These are phyloP conservation scores for Volucella bombylans DNA, from an alignment of 2,888 invertebrate species.

Conservation along the genomic window DNA sequence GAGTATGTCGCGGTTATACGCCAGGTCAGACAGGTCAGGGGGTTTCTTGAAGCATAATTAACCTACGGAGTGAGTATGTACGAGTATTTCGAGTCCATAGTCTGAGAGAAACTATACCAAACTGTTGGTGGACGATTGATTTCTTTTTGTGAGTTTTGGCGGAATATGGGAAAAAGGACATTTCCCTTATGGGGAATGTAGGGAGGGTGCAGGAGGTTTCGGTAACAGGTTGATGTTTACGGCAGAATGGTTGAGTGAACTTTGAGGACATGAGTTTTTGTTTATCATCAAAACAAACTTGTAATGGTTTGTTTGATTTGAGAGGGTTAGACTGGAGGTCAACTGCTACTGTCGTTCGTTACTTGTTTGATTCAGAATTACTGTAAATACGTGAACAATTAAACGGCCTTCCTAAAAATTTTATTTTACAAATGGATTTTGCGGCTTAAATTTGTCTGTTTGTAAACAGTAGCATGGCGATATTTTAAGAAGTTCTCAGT, in stretches of 20 bases:
- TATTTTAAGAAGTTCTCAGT: too few species aligned
- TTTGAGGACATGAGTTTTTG: constrained; percentile 40
- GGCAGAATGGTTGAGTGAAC: constrained; percentile 55
- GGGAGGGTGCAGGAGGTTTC: neutral
- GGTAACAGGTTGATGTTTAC: constrained; percentile 61
- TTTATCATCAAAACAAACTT: neutral
- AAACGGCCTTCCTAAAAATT: too few species aligned
- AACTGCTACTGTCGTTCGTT: too few species aligned
- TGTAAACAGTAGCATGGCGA: too few species aligned
- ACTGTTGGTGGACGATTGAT: constrained; percentile 38
- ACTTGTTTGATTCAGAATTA: too few species aligned
- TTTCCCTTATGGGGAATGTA: constrained; percentile 17
- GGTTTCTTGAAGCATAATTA: constrained; percentile 46
- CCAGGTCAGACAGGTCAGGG: constrained; percentile 42
- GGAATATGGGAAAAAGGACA: constrained; percentile 66
- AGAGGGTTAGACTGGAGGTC: too few species aligned
- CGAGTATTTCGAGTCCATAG: constrained; percentile 1
- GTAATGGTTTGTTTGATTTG: too few species aligned
- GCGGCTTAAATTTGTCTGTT: too few species aligned
- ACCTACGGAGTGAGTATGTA: constrained; percentile 12
- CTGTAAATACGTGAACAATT: too few species aligned
- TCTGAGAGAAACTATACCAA: constrained; percentile 8
- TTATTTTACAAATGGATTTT: too few species aligned
- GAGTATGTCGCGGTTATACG: constrained; percentile 56
- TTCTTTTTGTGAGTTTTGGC: constrained; percentile 48